phyloP scores from a whole-genome alignment of 2,888 invertebrate species.

The Bursaphelenchus okinawaensis region DNA sequence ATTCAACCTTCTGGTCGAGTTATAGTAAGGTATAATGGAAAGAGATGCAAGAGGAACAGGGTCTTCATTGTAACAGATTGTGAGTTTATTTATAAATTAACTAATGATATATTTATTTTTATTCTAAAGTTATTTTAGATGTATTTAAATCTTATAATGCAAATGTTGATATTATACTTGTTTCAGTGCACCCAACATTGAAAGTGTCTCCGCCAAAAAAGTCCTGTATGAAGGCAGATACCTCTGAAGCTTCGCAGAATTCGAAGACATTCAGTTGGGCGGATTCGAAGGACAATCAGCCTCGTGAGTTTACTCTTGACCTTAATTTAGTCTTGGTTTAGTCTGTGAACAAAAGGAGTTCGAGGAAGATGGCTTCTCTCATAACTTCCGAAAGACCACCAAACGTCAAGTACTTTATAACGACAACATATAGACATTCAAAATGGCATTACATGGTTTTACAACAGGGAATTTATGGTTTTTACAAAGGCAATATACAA shows the following conservation, averaged over 20 bases:
- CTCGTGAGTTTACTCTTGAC: not conserved
- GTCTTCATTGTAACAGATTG: not conserved
- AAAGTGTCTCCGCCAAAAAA: not conserved
- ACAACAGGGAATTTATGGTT: not conserved
- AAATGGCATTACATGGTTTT: too few relatives aligned
- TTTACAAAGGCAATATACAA: too few relatives aligned
- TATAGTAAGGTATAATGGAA: not conserved
- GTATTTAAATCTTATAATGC: too few relatives aligned
- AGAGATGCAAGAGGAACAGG: not conserved
- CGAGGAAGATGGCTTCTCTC: not conserved
- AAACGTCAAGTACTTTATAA: not conserved
- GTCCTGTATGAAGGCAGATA: not conserved
- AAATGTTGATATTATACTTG: too few relatives aligned
- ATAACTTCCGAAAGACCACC: not conserved
- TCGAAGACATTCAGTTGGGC: not conserved
- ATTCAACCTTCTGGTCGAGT: not conserved
- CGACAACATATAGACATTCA: not conserved
- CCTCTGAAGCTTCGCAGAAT: not conserved
- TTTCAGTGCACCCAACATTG: not conserved
- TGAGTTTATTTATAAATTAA: too few relatives aligned
- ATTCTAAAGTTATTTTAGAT: too few relatives aligned
- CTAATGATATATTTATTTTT: too few relatives aligned
- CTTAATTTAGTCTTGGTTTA: not conserved
- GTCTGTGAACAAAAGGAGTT: not conserved
- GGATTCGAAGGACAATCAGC: not conserved